phyloP scores from a whole-genome alignment of 2,888 invertebrate genomes.

The Drosophila cracens region DNA sequence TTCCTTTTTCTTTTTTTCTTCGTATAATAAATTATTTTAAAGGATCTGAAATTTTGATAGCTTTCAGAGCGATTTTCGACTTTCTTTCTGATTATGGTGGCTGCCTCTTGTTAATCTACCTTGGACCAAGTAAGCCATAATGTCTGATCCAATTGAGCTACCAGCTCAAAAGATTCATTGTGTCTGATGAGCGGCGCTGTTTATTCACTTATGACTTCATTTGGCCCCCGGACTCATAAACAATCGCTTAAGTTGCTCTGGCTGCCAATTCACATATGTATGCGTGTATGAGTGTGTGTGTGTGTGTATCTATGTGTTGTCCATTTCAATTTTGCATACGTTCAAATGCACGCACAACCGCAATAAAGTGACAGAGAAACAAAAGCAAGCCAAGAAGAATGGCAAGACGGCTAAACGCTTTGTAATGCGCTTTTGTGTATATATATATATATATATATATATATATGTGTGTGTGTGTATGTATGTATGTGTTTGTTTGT shows the following conservation, averaged over 20 bases:
- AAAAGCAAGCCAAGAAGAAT: constrained; percentile 25
- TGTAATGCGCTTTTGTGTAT: constrained; percentile 73
- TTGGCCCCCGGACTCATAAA: constrained; percentile 36
- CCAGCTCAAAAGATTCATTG: constrained; percentile 13
- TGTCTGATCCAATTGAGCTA: not conserved
- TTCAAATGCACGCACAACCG: constrained; percentile 42
- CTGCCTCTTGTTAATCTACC: not conserved
- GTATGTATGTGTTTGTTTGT: constrained; percentile 16
- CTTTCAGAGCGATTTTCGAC: not conserved
- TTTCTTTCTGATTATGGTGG: not conserved
- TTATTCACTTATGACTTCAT: constrained; percentile 54
- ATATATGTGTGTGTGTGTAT: not conserved
- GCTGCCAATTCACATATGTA: constrained; percentile 18
- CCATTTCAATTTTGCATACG: constrained; percentile 40
- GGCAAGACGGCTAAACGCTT: constrained; percentile 64
- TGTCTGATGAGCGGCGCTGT: constrained; percentile 22
- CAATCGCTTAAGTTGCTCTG: constrained; percentile 39
- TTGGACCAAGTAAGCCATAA: not conserved
- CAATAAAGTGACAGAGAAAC: constrained; percentile 33
- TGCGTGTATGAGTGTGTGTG: not conserved
- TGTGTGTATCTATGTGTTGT: constrained; percentile 5
- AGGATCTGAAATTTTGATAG: not conserved
- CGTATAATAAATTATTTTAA: not conserved
- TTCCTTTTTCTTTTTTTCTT: not conserved
- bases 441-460: not conserved